These are phyloP conservation scores for Chlamydotis undulata DNA, from an alignment of 2,113 vertebrate species.

Conservation along the genomic window DNA sequence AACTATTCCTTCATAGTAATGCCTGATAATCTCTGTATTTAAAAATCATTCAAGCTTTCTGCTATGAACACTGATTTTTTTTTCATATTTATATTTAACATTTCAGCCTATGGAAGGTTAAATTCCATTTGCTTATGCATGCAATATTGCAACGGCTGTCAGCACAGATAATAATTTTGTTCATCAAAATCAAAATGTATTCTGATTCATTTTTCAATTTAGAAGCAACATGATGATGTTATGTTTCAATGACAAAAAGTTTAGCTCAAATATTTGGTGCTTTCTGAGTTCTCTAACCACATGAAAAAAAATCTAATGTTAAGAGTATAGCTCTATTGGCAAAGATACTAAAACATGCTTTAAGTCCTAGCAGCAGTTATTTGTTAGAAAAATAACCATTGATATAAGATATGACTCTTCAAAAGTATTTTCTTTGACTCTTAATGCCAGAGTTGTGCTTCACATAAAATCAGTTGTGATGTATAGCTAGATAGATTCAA, in stretches of 20 bases:
- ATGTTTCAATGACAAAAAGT: not conserved
- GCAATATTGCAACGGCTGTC: not conserved
- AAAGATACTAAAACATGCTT: not conserved
- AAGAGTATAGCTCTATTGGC: not conserved
- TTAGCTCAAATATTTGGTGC: not conserved
- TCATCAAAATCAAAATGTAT: conserved; percentile 16
- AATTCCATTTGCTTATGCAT: not conserved
- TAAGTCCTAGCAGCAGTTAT: not conserved
- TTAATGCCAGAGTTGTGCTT: not conserved
- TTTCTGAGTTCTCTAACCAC: not conserved
- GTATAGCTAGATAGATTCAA: not conserved
- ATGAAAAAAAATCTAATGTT: not conserved
- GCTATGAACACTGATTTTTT: not conserved
- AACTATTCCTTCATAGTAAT: not conserved
- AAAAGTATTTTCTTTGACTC: not conserved
- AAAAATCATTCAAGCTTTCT: not conserved
- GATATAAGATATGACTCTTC: not conserved
- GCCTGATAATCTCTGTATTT: conserved; percentile 17
- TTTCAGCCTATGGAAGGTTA: not conserved
- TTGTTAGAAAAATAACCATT: not conserved
- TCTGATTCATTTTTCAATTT: not conserved
- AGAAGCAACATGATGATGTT: not conserved
- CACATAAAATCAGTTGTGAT: not conserved
- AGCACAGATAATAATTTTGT: not conserved
- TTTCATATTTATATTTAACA: not conserved